These are phyloP conservation scores for Psittacula echo DNA, from an alignment of 2,797 vertebrate species.

Conservation along the genomic window DNA sequence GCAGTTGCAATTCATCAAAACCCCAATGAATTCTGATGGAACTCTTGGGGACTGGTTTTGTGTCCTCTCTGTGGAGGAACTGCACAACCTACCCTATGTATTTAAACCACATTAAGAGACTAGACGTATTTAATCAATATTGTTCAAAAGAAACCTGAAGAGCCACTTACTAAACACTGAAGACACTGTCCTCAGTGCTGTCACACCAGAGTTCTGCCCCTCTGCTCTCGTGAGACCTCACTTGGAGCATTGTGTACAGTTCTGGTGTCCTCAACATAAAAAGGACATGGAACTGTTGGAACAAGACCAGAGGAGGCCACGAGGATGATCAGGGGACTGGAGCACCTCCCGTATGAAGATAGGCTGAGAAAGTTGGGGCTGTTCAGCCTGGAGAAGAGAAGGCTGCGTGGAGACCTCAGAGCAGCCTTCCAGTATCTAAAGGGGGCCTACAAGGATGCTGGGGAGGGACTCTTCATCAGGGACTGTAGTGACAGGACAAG, in stretches of 20 bases:
- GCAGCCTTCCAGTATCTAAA: no score
- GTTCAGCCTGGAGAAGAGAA: no score
- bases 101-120: conserved; percentile 37
- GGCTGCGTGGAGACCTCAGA: no score
- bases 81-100: background rate
- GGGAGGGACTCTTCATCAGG: no score
- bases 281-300: background rate
- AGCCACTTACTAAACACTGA: background rate
- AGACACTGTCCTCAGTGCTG: background rate
- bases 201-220: background rate
- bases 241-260: accelerated
- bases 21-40: conserved; percentile 60
- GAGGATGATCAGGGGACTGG: background rate
- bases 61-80: background rate
- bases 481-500: no score
- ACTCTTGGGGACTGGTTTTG: conserved; percentile 35
- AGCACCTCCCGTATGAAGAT: no score
- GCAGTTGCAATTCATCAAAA: conserved; percentile 60
- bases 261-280: background rate
- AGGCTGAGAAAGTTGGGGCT: no score
- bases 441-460: no score
- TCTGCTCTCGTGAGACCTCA: background rate
- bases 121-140: conserved; percentile 31
- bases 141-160: conserved; percentile 4
- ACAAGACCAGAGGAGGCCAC: background rate